Percentiles rank a stretch among this genome's conserved stretches.
Conservation (phyloP, 2,888 invertebrate genomes). For the Tachystola acroxantha region DNA sequence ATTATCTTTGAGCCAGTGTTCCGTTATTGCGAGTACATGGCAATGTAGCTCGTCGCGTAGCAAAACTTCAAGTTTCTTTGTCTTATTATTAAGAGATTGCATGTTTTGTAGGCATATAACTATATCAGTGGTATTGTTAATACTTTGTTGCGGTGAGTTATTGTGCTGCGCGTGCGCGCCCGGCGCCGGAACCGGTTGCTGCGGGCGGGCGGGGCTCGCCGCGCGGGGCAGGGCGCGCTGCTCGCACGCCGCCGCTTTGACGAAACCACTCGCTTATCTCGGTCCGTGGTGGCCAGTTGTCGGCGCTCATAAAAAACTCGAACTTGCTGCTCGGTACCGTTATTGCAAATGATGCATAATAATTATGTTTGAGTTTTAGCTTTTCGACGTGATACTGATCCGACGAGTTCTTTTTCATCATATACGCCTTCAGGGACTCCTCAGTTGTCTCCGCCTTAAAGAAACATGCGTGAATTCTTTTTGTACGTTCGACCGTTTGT, state of each 20-base stretch:
- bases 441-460: slow-evolving; percentile 5
- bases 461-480: slow-evolving; percentile 7
- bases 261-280: too few species aligned
- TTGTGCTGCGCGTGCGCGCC: too few species aligned
- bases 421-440: background rate
- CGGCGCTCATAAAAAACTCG: slow-evolving; percentile 4
- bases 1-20: background rate
- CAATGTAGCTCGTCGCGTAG: background rate
- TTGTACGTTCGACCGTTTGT: slow-evolving; percentile 2
- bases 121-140: too few species aligned
- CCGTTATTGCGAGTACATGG: background rate
- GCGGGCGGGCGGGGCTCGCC: background rate
- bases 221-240: slow-evolving; percentile 1
- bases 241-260: slow-evolving; percentile 4
- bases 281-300: slow-evolving; percentile 8
- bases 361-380: too few species aligned
- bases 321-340: slow-evolving; percentile 4
- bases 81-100: background rate
- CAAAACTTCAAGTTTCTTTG: background rate
- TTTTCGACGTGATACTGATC: background rate
- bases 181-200: too few species aligned
- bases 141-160: too few species aligned
- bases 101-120: too few species aligned
- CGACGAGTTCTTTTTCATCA: slow-evolving; percentile 1
- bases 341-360: too few species aligned